A percentile compares a stretch with the other conserved stretches of the same genome.
phyloP scores from a whole-genome alignment of 2,113 vertebrate species.

The Chaetodon trifascialis region DNA sequence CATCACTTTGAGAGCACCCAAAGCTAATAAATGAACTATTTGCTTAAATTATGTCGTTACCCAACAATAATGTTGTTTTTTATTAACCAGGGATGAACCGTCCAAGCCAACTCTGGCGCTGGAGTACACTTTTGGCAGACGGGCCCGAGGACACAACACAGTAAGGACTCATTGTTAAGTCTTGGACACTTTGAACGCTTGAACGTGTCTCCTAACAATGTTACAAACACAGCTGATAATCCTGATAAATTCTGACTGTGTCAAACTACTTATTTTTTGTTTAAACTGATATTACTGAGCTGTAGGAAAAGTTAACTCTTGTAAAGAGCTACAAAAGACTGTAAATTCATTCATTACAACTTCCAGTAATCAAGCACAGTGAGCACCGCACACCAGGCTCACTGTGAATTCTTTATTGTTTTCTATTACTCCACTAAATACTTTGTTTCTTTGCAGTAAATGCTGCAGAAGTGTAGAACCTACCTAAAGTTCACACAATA shows the following conservation, averaged over 20 bases:
- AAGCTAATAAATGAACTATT: neutral
- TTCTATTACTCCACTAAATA: too few relatives aligned
- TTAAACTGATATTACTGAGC: neutral
- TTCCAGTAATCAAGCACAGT: neutral
- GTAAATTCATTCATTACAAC: neutral
- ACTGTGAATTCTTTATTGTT: neutral
- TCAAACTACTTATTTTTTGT: neutral
- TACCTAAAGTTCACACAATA: too few relatives aligned
- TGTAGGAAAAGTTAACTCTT: neutral
- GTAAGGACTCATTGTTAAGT: slow-evolving; percentile 76
- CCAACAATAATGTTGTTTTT: neutral
- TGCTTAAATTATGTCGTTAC: neutral
- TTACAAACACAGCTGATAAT: neutral
- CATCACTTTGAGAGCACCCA: too few relatives aligned
- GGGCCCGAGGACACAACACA: slow-evolving; percentile 90
- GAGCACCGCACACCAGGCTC: neutral
- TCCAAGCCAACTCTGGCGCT: slow-evolving; percentile 94
- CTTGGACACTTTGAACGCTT: neutral
- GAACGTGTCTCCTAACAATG: neutral
- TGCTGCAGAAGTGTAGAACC: neutral
- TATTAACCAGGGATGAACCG: slow-evolving; percentile 88
- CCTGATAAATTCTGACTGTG: neutral
- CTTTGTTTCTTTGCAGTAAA: neutral
- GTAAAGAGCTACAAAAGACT: neutral
- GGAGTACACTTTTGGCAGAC: slow-evolving; percentile 95